Conservation (phyloP, 2,797 vertebrate species). For the Tarsius wallacei region DNA sequence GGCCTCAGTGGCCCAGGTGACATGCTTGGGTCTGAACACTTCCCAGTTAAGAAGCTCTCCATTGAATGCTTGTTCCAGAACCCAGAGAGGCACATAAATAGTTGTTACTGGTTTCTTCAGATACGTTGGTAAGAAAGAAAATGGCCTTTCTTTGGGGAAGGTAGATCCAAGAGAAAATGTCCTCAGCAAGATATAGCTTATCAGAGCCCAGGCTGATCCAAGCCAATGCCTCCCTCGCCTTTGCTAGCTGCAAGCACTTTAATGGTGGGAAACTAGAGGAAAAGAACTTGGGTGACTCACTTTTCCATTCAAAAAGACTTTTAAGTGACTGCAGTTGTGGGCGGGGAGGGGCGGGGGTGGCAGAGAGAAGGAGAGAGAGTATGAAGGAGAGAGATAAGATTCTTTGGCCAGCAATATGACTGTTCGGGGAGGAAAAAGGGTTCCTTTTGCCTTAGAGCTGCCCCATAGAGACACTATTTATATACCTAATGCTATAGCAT, state of each 20-base stretch:
- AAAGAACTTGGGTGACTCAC: background rate
- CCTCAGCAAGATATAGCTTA: background rate
- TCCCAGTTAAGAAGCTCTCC: conserved; percentile 67
- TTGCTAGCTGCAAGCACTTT: background rate
- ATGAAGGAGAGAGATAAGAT: background rate
- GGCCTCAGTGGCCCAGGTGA: conserved; percentile 85
- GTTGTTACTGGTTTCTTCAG: background rate
- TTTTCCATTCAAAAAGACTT: conserved; percentile 33
- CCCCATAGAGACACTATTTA: conserved; percentile 8
- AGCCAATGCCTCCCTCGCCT: background rate
- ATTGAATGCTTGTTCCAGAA: conserved; percentile 16
- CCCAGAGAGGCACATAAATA: background rate
- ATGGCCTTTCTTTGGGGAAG: background rate
- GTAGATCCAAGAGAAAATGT: conserved; percentile 22
- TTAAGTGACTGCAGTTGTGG: background rate
- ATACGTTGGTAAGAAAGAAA: conserved; percentile 33
- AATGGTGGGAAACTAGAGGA: background rate
- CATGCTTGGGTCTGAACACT: conserved; percentile 71
- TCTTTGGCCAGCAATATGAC: conserved; percentile 43
- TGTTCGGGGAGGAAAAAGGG: background rate
- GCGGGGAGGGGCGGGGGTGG: too few relatives aligned
- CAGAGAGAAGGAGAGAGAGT: background rate
- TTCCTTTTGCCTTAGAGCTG: conserved; percentile 52
- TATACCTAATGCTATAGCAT: conserved; percentile 27
- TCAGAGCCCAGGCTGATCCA: background rate